These are phyloP conservation scores for Leptoteleia sp. DNA, from an alignment of 1,140 invertebrate species.

Conservation along the genomic window DNA sequence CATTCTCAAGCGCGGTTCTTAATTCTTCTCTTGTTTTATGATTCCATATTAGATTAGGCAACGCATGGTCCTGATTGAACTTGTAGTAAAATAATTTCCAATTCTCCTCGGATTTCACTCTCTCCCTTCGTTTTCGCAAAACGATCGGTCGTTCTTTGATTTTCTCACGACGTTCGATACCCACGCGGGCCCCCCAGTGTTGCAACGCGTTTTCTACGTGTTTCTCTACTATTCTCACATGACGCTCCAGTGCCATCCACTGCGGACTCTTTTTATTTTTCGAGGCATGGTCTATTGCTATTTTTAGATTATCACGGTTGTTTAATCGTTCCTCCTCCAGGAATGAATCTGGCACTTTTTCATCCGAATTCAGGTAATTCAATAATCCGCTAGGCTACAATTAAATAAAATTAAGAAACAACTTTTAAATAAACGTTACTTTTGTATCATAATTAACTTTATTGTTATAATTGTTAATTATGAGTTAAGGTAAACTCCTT, in stretches of 20 bases:
- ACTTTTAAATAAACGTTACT: no score
- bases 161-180: conserved; percentile 85
- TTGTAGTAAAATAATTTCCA: conserved; percentile 97
- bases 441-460: no score
- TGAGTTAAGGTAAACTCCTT: no score
- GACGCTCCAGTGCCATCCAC: conserved; percentile 86
- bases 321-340: conserved; percentile 89
- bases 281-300: conserved; percentile 91
- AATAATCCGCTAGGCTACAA: conserved; percentile 91
- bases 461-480: no score
- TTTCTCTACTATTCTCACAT: conserved; percentile 89
- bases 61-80: conserved; percentile 96
- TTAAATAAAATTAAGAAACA: no score
- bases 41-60: conserved; percentile 99
- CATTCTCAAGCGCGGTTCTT: conserved; percentile 94
- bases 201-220: conserved; percentile 90
- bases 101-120: conserved; percentile 95
- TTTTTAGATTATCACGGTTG: conserved; percentile 95
- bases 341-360: conserved; percentile 89
- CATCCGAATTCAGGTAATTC: conserved; percentile 93
- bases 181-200: conserved; percentile 93
- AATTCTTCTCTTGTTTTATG: conserved; percentile 98
- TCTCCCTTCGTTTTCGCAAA: conserved; percentile 92
- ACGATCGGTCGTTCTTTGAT: conserved; percentile 91
- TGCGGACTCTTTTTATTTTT: conserved; percentile 85